phyloP scores from a whole-genome alignment of 2,888 invertebrate genomes.

The Euplexia lucipara region DNA sequence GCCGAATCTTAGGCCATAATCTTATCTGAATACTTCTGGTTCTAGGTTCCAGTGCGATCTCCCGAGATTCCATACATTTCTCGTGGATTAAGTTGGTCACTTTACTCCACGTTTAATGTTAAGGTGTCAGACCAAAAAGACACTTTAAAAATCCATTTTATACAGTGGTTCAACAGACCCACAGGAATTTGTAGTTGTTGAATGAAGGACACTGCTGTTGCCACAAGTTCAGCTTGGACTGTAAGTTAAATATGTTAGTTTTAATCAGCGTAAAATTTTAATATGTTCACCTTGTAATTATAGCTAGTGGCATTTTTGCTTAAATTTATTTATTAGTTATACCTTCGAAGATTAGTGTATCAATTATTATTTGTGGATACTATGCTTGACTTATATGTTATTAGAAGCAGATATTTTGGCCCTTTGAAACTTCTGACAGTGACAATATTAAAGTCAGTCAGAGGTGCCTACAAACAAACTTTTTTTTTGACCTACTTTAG shows the following conservation, averaged over 20 bases:
- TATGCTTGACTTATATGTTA: background rate
- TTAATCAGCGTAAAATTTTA: background rate
- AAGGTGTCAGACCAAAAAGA: no score
- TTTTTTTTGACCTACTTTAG: background rate
- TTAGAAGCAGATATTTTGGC: background rate
- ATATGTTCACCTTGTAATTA: slow-evolving; percentile 38
- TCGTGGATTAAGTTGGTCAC: no score
- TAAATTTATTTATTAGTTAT: background rate
- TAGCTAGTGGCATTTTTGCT: slow-evolving; percentile 46
- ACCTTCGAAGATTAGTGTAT: background rate
- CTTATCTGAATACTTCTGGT: no score
- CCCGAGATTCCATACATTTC: no score
- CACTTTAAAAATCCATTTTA: no score
- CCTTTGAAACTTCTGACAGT: background rate
- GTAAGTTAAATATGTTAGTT: background rate
- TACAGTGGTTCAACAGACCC: no score
- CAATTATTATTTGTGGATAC: background rate
- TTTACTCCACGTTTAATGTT: no score
- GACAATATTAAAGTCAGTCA: background rate
- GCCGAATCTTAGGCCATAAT: no score
- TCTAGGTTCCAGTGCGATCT: no score
- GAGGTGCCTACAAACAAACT: no score
- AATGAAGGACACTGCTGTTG: no score
- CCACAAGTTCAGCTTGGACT: background rate
- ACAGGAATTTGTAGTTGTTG: no score